Conservation (phyloP, 2,888 invertebrate species). For the Mactromeris polynyma region DNA sequence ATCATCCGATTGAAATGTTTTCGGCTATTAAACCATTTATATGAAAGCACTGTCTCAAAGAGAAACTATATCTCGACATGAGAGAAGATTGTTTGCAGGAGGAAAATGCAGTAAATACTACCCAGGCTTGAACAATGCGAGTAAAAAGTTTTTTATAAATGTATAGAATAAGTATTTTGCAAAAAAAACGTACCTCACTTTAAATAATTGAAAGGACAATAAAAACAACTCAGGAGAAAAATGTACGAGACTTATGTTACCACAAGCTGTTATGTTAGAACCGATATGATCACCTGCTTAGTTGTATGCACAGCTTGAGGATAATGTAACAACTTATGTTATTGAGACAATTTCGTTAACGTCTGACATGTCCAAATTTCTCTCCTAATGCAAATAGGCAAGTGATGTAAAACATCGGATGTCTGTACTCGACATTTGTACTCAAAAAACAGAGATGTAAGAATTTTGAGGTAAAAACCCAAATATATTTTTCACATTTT, state of each 20-base stretch:
- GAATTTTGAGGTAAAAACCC: no score
- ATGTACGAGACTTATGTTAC: not conserved
- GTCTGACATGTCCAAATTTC: not conserved
- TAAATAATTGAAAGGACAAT: slow-evolving; percentile 20
- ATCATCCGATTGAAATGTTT: not conserved
- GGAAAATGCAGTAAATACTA: not conserved
- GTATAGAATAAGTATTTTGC: slow-evolving; percentile 15
- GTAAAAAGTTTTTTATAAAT: slow-evolving; percentile 20
- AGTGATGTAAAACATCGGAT: not conserved
- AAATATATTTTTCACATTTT: no score
- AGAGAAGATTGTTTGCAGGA: not conserved
- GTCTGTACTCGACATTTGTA: no score
- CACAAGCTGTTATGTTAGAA: not conserved
- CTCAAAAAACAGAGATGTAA: no score
- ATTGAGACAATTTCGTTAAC: not conserved
- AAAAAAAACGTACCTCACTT: slow-evolving; percentile 2
- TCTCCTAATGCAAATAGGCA: not conserved
- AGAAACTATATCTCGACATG: not conserved
- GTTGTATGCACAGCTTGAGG: not conserved
- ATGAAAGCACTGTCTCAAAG: not conserved
- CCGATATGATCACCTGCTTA: not conserved
- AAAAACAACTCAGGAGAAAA: slow-evolving; percentile 8
- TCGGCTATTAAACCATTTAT: not conserved
- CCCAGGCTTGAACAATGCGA: not conserved
- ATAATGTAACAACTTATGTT: not conserved